Evolutionary conservation across 2,797 vertebrate genomes (phyloP), one percentile per base, ranked within the genome.

Genomic region (Pseudopleuronectes americanus): DNA sequence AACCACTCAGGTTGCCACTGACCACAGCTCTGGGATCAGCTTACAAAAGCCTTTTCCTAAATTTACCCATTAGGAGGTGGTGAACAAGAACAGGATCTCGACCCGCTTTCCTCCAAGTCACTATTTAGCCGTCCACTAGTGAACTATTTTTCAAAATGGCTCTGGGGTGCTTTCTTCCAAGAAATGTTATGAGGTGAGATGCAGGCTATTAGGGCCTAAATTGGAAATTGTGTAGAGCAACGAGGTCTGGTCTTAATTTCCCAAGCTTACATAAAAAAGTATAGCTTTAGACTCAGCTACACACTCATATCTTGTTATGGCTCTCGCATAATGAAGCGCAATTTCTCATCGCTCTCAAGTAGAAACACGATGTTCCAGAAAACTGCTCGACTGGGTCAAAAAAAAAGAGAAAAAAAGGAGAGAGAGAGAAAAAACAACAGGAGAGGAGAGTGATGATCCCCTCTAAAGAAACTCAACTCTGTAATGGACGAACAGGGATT

Each of bases 401-500:
- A 84, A 73, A 75, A 74, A 69, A 71, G 57, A 56, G 33, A 58
- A 38, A 38, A 38, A 38, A 38, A 38, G 1, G 9, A 72, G 47
- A 36, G 31, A 6, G 9, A 9, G 56, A 64, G 62, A 70, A 84
- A 79, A 77, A 87, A 90, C 83, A 90, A 91, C 86, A 90, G 87
- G 85, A 89, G 79, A 87, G 77, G 86, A 88, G 85, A 91, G 89
- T 91, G 91, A 93, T 92, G 92, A 93, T 89, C 87, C 89, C 82
- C 76, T 92, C 84, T 88, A 91, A 92, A 92, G 91, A 90, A 93
- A 92, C 83, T 90, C 87, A 80, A 89, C 90, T 88, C 84, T 86
- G 89, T 93, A 92, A 92, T 91, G 90, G 90, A 92, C 61, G 86
- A 81, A 90, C 82, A 84, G 88, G 90, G 92, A 93, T 92, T 92